Conservation (phyloP, 2,797 vertebrate species). For the Pangasius larnaudii region DNA sequence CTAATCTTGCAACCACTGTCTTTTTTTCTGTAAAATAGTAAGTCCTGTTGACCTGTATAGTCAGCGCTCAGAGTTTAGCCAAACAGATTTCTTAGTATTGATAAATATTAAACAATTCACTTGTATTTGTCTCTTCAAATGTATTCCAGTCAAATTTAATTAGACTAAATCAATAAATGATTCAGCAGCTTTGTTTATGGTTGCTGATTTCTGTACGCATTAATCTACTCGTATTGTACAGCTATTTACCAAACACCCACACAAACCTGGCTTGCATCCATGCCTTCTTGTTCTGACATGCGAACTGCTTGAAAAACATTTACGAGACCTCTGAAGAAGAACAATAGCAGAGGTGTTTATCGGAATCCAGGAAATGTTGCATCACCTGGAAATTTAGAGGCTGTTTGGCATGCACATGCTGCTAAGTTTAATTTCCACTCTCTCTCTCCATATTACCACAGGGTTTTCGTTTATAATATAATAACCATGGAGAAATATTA, state of each 20-base stretch:
- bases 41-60: not conserved
- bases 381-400: conserved; percentile 21
- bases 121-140: not conserved
- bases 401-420: not conserved
- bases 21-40: not conserved
- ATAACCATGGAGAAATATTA: not conserved
- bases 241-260: not conserved
- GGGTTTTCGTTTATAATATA: not conserved
- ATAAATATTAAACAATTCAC: not conserved
- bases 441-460: not conserved
- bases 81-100: not conserved
- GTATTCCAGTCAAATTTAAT: not conserved
- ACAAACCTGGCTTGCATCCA: not conserved
- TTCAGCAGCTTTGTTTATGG: not conserved
- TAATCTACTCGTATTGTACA: not conserved
- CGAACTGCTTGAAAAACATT: not conserved
- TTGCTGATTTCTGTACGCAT: not conserved
- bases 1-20: not conserved
- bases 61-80: not conserved
- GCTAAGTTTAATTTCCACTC: conserved; percentile 23
- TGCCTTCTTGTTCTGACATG: not conserved
- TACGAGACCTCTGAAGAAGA: not conserved
- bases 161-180: not conserved
- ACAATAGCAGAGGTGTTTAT: not conserved
- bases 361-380: not conserved